phyloP scores from a whole-genome alignment of 2,888 invertebrate species.

The Mythimna ferrago region DNA sequence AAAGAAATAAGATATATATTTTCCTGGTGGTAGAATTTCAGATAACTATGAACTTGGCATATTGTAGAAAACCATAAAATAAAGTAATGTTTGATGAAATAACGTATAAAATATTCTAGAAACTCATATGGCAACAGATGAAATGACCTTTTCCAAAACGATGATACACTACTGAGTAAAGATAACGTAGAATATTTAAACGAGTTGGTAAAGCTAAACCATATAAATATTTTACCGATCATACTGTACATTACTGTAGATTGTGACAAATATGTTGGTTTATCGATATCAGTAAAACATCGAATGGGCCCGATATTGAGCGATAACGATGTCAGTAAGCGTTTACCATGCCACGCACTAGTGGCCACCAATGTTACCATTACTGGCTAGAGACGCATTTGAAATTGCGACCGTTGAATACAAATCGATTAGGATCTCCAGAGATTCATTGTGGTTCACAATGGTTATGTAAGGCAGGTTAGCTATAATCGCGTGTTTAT shows the following conservation, averaged over 20 bases:
- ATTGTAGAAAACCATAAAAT: neutral
- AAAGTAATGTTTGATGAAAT: neutral
- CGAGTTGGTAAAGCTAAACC: neutral
- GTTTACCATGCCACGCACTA: conserved; percentile 51
- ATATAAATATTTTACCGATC: conserved; percentile 13
- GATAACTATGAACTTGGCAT: too few relatives aligned
- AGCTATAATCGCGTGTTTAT: conserved; percentile 40
- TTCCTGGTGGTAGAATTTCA: neutral
- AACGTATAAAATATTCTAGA: neutral
- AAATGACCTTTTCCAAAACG: conserved; percentile 16
- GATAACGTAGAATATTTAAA: conserved; percentile 21
- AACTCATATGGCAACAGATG: neutral
- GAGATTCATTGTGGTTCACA: conserved; percentile 53
- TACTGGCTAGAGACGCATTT: conserved; percentile 46
- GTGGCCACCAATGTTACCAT: conserved; percentile 40
- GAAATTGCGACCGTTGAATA: conserved; percentile 48
- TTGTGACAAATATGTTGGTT: conserved; percentile 27
- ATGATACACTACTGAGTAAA: neutral
- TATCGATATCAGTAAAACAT: conserved; percentile 42
- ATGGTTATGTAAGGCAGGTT: conserved; percentile 61
- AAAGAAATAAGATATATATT: neutral
- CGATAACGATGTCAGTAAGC: conserved; percentile 53
- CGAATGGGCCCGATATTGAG: conserved; percentile 37
- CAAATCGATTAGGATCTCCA: conserved; percentile 54
- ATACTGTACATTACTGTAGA: neutral